Evolutionary conservation across 2,113 vertebrate genomes (phyloP).

Genomic region (Pontoporia blainvillei): DNA sequence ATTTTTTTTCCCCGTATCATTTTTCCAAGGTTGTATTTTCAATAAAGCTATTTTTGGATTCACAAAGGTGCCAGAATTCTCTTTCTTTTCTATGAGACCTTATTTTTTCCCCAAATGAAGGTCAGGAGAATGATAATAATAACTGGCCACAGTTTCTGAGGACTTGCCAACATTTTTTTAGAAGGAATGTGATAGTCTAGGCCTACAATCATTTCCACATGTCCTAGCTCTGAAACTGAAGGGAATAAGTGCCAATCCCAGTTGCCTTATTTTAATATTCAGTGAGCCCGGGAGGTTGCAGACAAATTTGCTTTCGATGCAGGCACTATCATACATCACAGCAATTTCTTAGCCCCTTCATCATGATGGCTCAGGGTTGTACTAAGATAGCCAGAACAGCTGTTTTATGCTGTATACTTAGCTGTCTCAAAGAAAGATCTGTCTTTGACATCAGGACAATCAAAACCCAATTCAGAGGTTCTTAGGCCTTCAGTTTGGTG

Average conservation of each 20-base stretch:
- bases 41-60: conserved; percentile 22
- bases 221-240: conserved; percentile 42
- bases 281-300: conserved; percentile 58
- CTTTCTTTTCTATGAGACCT: conserved; percentile 48
- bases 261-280: conserved; percentile 69
- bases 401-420: conserved; percentile 55
- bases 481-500: conserved; percentile 47
- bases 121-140: conserved; percentile 67
- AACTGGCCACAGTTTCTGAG: conserved; percentile 63
- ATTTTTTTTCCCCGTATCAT: neutral
- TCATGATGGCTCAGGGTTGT: conserved; percentile 59
- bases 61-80: conserved; percentile 47
- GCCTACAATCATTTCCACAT: conserved; percentile 71
- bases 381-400: conserved; percentile 20
- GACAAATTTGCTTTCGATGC: conserved; percentile 74
- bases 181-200: conserved; percentile 66
- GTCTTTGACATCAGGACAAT: conserved; percentile 60
- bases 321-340: conserved; percentile 68
- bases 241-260: conserved; percentile 48
- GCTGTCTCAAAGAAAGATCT: conserved; percentile 50
- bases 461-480: conserved; percentile 42
- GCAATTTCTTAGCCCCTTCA: conserved; percentile 68
- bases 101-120: conserved; percentile 53
- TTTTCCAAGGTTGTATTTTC: conserved; percentile 47
- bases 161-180: conserved; percentile 65